Base-by-base conservation (phyloP, 2,797 vertebrate species). In the Lates japonicus region DNA sequence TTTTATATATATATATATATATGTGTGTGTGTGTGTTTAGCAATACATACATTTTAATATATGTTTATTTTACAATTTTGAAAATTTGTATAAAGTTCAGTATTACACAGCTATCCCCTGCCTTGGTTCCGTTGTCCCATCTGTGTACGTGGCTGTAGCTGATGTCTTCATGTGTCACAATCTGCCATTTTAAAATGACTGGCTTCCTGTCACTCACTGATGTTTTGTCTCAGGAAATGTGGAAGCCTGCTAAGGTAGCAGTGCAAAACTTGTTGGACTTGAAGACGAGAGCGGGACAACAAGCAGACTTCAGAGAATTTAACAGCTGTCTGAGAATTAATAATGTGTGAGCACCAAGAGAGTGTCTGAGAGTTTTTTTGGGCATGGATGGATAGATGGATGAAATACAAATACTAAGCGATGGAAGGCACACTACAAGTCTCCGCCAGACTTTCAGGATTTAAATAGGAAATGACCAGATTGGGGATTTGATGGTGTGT, bases 301-400 rank as follows among this genome's bases (percentile, higher is more conserved):
- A 88, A 88, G 78, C 54, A 80, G 85, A 85, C 84, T 77, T 84
- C 29, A 13, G 87, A 87, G 86, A 88, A 57, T 80, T 72, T 62
- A 86, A 72, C 83, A 86, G 85, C 84, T 86, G 78, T 76, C 80
- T 74, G 55, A 81, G 64, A 82, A 86, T 75, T 62, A 88, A 82
- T 81, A 82, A 87, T 67, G 80, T 77, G 79, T 74, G 58, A 78
- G 78, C 12, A 20, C 78, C 76, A 78, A 55, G 68, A 72, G 63
- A 78, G 71, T 7, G 2, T 65, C 71, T 67, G 65, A 68, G 79
- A 66, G 70, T 52, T 79, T 29, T 29, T 86, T 81, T 46, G 46
- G 39, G 41, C 62, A 64, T 42, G 75, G 70, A 76, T 61, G 64
- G 44, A 73, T 74, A 66, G 80, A 83, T 70, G 63, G 75, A 83